A percentile compares a stretch with the other conserved stretches of the same genome.
These are phyloP conservation scores for Agrochola lychnidis DNA, from an alignment of 2,888 invertebrate genomes.

Conservation along the genomic window DNA sequence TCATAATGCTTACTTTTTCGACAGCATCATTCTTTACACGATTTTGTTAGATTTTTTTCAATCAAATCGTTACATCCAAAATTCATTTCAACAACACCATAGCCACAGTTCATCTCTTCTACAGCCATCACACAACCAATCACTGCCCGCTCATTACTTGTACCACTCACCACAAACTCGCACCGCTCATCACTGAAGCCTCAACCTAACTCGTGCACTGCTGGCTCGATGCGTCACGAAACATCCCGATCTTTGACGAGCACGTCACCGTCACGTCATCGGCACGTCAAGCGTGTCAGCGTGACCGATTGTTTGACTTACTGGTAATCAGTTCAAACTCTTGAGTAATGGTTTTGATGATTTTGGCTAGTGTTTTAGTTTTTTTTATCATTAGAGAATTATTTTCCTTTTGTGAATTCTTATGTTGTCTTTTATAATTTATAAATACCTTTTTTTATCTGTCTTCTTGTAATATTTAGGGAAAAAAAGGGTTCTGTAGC, in stretches of 20 bases:
- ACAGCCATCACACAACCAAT: not conserved
- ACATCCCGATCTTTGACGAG: conserved; percentile 51
- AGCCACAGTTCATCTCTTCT: no score
- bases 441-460: not conserved
- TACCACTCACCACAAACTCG: not conserved
- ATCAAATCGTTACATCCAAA: not conserved
- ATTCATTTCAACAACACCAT: no score
- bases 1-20: no score
- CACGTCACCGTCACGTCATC: conserved; percentile 49
- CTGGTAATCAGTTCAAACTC: conserved; percentile 48
- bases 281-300: conserved; percentile 55
- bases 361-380: conserved; percentile 4
- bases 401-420: not conserved
- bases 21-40: not conserved
- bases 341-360: conserved; percentile 48
- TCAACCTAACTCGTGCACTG: conserved; percentile 49
- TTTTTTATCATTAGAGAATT: not conserved
- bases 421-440: not conserved
- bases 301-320: conserved; percentile 57
- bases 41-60: not conserved
- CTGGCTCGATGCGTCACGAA: conserved; percentile 60
- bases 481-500: not conserved
- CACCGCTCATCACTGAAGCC: not conserved
- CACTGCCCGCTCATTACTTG: not conserved
- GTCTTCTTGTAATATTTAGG: not conserved